Conservation (phyloP, 2,888 invertebrate genomes). For the Macrophya annulata region DNA sequence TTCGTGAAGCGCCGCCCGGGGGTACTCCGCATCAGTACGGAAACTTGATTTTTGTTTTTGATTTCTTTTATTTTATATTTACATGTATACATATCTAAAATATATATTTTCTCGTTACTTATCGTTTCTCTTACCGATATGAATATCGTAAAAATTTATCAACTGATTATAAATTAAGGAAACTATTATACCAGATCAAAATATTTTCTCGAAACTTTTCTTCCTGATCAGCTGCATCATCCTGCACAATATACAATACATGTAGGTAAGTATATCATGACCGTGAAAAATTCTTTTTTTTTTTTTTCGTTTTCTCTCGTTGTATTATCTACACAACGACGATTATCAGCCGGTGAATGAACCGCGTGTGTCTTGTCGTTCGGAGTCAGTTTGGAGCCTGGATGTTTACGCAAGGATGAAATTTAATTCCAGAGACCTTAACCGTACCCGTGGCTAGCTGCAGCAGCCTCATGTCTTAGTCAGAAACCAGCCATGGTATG, state of each 20-base stretch:
- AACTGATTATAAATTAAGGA: too few species aligned
- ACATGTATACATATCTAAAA: background rate
- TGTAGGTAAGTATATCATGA: background rate
- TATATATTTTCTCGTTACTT: too few species aligned
- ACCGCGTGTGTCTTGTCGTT: constrained; percentile 54
- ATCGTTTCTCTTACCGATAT: too few species aligned
- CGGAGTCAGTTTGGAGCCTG: constrained; percentile 44
- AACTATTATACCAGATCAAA: too few species aligned
- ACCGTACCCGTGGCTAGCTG: constrained; percentile 59
- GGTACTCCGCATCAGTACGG: background rate
- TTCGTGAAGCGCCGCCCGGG: constrained; percentile 29
- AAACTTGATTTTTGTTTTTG: constrained; percentile 29
- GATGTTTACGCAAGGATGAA: constrained; percentile 72
- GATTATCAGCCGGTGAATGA: constrained; percentile 47
- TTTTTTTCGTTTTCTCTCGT: background rate
- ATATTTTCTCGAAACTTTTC: too few species aligned
- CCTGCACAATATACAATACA: too few species aligned
- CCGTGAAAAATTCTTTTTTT: background rate
- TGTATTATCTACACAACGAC: too few species aligned
- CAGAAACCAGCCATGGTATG: background rate
- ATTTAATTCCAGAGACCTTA: constrained; percentile 71
- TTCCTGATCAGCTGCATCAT: too few species aligned
- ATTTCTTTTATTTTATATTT: background rate
- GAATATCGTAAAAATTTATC: too few species aligned
- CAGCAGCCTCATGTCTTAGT: constrained; percentile 7